Conservation (phyloP, 2,888 invertebrate genomes). For the Lypha dubia region DNA sequence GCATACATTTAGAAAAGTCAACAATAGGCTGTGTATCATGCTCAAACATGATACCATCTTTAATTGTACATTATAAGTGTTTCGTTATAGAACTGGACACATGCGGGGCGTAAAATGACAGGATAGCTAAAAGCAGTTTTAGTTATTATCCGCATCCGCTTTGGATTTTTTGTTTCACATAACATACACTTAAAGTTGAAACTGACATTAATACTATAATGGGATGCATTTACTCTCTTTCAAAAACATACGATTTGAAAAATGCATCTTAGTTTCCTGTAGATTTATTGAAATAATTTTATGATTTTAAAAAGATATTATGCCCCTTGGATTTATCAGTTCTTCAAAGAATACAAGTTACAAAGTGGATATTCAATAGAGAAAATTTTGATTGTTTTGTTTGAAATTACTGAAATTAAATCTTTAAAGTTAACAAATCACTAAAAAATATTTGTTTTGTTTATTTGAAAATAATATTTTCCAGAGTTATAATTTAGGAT, state of each 20-base stretch:
- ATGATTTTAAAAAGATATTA: too few relatives aligned
- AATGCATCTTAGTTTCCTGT: too few relatives aligned
- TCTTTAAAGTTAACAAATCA: too few relatives aligned
- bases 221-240: background rate
- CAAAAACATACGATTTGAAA: background rate
- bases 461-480: too few relatives aligned
- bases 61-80: conserved; percentile 5
- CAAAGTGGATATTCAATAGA: too few relatives aligned
- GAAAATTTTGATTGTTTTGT: too few relatives aligned
- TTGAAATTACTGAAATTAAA: too few relatives aligned
- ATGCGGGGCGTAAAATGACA: conserved; percentile 1
- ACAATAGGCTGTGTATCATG: conserved; percentile 14
- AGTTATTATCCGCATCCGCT: conserved; percentile 48
- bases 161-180: background rate
- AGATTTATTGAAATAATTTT: too few relatives aligned
- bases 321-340: too few relatives aligned
- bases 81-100: conserved; percentile 1
- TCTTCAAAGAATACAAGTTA: too few relatives aligned
- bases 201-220: background rate
- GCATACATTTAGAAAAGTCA: conserved; percentile 56
- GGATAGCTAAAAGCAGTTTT: conserved; percentile 28
- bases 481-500: too few relatives aligned
- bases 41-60: background rate
- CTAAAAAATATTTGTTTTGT: too few relatives aligned
- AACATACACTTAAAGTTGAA: background rate